These are phyloP conservation scores for Pelochelys cantorii DNA, from an alignment of 2,797 vertebrate species.

Conservation along the genomic window DNA sequence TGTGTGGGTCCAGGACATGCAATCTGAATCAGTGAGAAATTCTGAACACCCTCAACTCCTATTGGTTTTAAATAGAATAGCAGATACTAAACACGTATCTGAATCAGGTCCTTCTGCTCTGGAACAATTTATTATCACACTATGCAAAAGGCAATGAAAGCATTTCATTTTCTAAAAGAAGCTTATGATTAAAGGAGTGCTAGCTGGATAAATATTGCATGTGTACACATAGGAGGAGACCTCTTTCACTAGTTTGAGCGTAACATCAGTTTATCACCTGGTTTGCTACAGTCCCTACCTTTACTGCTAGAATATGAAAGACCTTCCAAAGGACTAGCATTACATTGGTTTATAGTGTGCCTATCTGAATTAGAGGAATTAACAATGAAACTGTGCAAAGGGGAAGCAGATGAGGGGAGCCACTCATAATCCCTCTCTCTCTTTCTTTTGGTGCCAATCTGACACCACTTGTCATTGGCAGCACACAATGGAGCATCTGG, in stretches of 20 bases:
- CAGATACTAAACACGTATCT: background rate
- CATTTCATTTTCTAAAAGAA: slow-evolving; percentile 50
- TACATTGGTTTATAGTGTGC: background rate
- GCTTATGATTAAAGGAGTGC: background rate
- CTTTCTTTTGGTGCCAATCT: slow-evolving; percentile 20
- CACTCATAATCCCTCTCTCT: slow-evolving; percentile 34
- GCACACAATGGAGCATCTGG: slow-evolving; percentile 69
- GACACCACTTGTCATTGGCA: slow-evolving; percentile 37
- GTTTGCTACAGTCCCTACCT: background rate
- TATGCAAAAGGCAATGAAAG: slow-evolving; percentile 26
- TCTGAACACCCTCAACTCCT: background rate
- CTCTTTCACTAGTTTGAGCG: background rate
- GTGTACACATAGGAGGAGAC: background rate
- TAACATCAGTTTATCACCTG: background rate
- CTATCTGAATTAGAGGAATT: slow-evolving; percentile 29
- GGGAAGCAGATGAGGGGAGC: slow-evolving; percentile 9
- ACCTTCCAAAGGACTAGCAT: background rate
- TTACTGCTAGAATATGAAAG: background rate
- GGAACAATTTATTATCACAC: background rate
- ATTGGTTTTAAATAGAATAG: background rate
- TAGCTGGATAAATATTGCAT: slow-evolving; percentile 15
- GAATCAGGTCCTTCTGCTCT: background rate
- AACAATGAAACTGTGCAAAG: slow-evolving; percentile 12
- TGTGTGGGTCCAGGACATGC: background rate
- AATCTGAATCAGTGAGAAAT: background rate